Conservation (phyloP, 2,888 invertebrate genomes). For the Polyommatus icarus region DNA sequence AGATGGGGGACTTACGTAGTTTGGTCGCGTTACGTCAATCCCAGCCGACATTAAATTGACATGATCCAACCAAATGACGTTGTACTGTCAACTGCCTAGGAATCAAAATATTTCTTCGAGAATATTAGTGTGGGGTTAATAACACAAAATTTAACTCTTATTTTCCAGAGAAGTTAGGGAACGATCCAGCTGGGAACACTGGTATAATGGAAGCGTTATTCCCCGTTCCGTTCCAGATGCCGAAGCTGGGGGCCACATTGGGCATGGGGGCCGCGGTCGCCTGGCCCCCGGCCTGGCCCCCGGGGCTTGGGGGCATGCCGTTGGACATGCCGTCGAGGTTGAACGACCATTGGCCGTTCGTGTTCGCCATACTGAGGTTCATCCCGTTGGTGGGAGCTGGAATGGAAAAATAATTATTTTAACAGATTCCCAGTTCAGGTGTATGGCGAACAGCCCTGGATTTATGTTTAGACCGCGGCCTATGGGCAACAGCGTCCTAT, state of each 20-base stretch:
- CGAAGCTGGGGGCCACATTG: slow-evolving; percentile 6
- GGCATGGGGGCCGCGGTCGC: neutral
- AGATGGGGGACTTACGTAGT: too few species aligned
- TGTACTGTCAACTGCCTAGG: too few species aligned
- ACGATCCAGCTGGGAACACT: neutral
- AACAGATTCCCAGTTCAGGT: too few species aligned
- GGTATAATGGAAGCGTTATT: neutral
- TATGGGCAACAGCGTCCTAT: too few species aligned
- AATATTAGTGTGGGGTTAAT: neutral
- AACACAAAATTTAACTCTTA: neutral
- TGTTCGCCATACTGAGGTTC: slow-evolving; percentile 48
- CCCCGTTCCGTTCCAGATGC: slow-evolving; percentile 19
- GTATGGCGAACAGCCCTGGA: too few species aligned
- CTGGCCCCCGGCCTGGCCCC: neutral
- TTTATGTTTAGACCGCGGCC: too few species aligned
- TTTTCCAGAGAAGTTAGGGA: neutral
- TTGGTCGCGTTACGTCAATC: too few species aligned
- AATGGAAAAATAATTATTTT: slow-evolving; percentile 38
- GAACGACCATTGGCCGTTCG: slow-evolving; percentile 37
- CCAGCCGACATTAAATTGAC: too few species aligned
- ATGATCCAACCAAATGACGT: too few species aligned
- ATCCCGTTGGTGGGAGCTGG: slow-evolving; percentile 53
- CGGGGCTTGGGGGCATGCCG: slow-evolving; percentile 29
- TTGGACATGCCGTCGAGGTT: slow-evolving; percentile 37
- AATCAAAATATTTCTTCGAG: too few species aligned